Base-by-base conservation (phyloP, 2,113 vertebrate genomes). In the Columbina picui region DNA sequence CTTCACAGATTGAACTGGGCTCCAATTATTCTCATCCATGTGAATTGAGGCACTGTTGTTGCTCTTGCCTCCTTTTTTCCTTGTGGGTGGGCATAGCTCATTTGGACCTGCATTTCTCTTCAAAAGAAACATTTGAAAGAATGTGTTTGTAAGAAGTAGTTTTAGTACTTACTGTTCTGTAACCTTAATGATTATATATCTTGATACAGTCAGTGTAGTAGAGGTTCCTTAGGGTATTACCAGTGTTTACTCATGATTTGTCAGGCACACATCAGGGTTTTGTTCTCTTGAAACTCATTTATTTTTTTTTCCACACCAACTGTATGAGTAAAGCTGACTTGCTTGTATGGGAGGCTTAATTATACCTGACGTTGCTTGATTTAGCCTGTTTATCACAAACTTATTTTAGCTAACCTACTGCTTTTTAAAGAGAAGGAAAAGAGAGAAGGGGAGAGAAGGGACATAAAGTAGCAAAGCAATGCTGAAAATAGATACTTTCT, bases 31-130 rank as follows among this genome's bases (percentile, higher is more conserved):
- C 91, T 84, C 89, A 64, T 94, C 89, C 32, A 0, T 95, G 91
- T 95, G 94, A 96, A 96, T 10, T 85, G 94, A 91, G 82, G 78
- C 94, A 49, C 94, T 95, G 87, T 93, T 90, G 78, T 90, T 96
- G 90, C 87, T 95, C 87, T 91, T 95, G 93, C 89, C 64, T 82
- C 45, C 68, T 79, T 70, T 70, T 87, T 53, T 60, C 85, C 61
- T 85, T 64, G 81, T 95, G 96, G 94, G 95, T 97, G 92, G 93
- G 89, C 95, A 89, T 26, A 84, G 82, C 18, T 96, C 65, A 8
- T 76, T 84, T 82, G 74, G 74, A 89, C 77, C 69, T 60, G 56
- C 52, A 26, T 78, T 95, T 81, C 88, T 90, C 84, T 73, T 91
- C 39, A 75, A 71, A 89, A 82, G 94, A 71, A 84, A 53, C 77